Evolutionary conservation across 1,140 invertebrate genomes (phyloP), one percentile per base, ranked within the genome.

Genomic region (Drosophila tristis): DNA sequence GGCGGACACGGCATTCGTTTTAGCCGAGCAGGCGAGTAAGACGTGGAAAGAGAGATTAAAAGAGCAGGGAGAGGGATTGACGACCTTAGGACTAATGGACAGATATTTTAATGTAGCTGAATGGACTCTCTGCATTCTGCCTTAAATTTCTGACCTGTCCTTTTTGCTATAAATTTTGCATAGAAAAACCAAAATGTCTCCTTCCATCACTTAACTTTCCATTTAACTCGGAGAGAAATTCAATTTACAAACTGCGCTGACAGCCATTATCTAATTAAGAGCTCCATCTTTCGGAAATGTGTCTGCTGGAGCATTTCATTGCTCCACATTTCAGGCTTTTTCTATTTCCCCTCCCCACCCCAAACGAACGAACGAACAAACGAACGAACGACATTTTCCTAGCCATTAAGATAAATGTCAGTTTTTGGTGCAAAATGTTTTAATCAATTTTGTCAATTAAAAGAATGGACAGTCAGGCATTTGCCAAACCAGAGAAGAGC

Each of bases 391-490:
- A 58, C 60, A 76, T 76, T 76, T 72, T 49, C 48, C 58, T 65
- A 59, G 63, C 82, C 82, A 86, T 86, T 86, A 86, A 86, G 82
- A 87, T 87, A 86, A 87, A 86, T 86, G 74, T 86, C 82, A 82
- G 74, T 82, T 76, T 82, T 76, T 86, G 65, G 50, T 47, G 61
- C 64, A 85, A 78, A 76, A 87, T 78, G 78, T 81, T 86, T 86
- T 89, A 86, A 87, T 86, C 82, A 86, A 86, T 86, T 86, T 86
- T 67, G 75, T 87, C 82, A 86, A 86, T 86, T 87, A 86, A 75
- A 75, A 59, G 63, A 81, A 78, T 67, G 70, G 62, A 64, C 55
- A 62, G 53, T 48, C 71, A 80, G 60, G 11, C 23, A 61, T 16
- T 16, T 4, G 9, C 9, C 31, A n/a, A 26, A 29, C 8, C 11